Conservation (phyloP, 2,113 vertebrate species). For the Nanorana parkeri region DNA sequence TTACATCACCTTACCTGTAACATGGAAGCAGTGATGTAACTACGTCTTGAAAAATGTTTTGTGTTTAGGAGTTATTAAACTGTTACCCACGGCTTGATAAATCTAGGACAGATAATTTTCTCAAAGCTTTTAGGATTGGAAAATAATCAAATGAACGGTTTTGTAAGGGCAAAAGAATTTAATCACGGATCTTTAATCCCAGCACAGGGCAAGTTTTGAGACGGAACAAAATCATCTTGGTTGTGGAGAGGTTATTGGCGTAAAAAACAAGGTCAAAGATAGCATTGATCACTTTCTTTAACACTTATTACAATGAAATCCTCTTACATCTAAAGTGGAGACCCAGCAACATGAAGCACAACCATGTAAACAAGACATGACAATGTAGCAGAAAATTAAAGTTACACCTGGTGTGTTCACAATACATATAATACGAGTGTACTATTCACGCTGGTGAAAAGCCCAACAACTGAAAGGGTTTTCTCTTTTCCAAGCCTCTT, state of each 20-base stretch:
- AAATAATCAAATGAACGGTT: conserved; percentile 48
- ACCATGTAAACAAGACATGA: not conserved
- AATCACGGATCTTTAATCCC: conserved; percentile 51
- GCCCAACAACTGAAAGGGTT: no score
- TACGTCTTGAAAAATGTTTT: not conserved
- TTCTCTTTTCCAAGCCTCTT: no score
- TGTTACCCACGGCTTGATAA: conserved; percentile 26
- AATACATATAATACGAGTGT: not conserved
- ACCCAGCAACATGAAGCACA: conserved; percentile 8
- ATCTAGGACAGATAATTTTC: conserved; percentile 38
- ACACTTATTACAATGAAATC: conserved; percentile 44
- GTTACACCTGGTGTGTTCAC: not conserved
- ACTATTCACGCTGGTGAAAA: no score
- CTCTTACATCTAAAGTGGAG: conserved; percentile 21
- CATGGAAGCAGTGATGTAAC: not conserved
- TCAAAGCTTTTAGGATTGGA: conserved; percentile 47
- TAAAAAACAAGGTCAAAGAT: conserved; percentile 48
- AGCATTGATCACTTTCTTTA: conserved; percentile 39
- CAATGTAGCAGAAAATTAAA: conserved; percentile 23
- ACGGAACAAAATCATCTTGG: conserved; percentile 33
- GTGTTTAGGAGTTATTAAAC: conserved; percentile 12
- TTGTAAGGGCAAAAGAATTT: conserved; percentile 50
- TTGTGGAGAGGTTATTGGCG: conserved; percentile 41
- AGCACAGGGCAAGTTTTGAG: conserved; percentile 24
- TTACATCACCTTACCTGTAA: no score